Base-by-base conservation (phyloP, 2,888 invertebrate genomes). In the Pachycephus smyrnensis region DNA sequence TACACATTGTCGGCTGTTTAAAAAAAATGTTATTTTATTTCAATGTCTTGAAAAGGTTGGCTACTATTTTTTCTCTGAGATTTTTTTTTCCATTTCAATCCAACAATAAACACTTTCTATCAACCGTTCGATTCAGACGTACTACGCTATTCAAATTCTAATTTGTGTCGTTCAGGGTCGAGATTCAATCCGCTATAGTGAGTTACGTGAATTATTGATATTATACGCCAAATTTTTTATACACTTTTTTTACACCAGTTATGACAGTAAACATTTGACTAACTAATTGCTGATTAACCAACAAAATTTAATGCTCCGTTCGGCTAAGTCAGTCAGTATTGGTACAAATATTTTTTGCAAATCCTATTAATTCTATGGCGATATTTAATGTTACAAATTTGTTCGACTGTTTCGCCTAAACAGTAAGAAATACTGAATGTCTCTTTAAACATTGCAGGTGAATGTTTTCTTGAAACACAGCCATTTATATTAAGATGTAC, bases 211-310 rank as follows among this genome's bases (percentile, higher is more conserved):
- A 55, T 55, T 55, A 40, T 55, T 23, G 9, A 55, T 55, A 55
- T 55, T 55, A 9, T 55, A 23, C 23, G 23, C 23, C 23, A 55
- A 55, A 55, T 55, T 55, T 55, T 9, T 6, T 55, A 55, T 23
- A 23, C 9, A 9, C 23, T 23, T 55, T 55, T 55, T 55, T 55
- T 35, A 23, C 6, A 23, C 23, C 40, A 55, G 23, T 55, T 55
- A 15, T 23, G 40, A 23, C 23, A 55, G 9, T 23, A 55, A 55
- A 55, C 2, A 55, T 55, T 55, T 55, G 2, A 6, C 2, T 1
- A 55, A 55, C 23, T 6, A 77, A 75, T 76, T 73, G n/a, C 4
- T 69, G 68, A 55, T 36, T 15, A 69, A 31, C 75, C 75, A 76
- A 73, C 12, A 23, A 9, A 76, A 75, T 68, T 30, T 73, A n/a